Conservation (phyloP, 2,888 invertebrate species). For the Microplitis manilae region DNA sequence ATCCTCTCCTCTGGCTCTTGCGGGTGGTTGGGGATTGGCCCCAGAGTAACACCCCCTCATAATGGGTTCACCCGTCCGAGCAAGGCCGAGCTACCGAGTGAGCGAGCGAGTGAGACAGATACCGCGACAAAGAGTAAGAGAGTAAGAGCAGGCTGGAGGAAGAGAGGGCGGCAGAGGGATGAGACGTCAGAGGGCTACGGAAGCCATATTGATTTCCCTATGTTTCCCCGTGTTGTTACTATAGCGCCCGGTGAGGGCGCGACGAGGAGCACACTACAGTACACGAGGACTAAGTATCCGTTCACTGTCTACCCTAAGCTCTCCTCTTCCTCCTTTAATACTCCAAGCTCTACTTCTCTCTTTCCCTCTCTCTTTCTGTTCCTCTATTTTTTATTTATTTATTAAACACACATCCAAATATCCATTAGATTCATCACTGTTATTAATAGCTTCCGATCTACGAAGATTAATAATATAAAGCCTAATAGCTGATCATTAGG, state of each 20-base stretch:
- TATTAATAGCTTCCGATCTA: background rate
- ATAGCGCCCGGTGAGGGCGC: conserved; percentile 69
- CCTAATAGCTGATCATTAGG: background rate
- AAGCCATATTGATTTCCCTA: conserved; percentile 73
- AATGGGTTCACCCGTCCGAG: conserved; percentile 72
- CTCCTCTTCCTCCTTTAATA: conserved; percentile 44
- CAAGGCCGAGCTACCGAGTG: conserved; percentile 51
- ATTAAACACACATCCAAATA: background rate
- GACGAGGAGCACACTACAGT: conserved; percentile 57
- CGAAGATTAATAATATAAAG: background rate
- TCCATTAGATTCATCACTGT: background rate
- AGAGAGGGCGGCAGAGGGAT: conserved; percentile 41
- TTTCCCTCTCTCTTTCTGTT: background rate
- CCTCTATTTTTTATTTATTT: background rate
- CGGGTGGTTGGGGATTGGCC: conserved; percentile 71
- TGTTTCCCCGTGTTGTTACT: conserved; percentile 72
- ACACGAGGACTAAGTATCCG: conserved; percentile 50
- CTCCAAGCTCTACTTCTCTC: conserved; percentile 35
- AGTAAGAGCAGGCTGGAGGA: conserved; percentile 33
- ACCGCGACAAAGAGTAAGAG: conserved; percentile 49
- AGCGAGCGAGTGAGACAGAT: conserved; percentile 27
- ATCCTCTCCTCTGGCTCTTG: conserved; percentile 58
- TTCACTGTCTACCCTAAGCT: conserved; percentile 54
- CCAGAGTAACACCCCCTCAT: conserved; percentile 72
- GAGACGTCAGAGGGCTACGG: conserved; percentile 68